A percentile compares a stretch with the other conserved stretches of the same genome.
These are phyloP conservation scores for Latheticus oryzae DNA, from an alignment of 2,888 invertebrate species.

Conservation along the genomic window DNA sequence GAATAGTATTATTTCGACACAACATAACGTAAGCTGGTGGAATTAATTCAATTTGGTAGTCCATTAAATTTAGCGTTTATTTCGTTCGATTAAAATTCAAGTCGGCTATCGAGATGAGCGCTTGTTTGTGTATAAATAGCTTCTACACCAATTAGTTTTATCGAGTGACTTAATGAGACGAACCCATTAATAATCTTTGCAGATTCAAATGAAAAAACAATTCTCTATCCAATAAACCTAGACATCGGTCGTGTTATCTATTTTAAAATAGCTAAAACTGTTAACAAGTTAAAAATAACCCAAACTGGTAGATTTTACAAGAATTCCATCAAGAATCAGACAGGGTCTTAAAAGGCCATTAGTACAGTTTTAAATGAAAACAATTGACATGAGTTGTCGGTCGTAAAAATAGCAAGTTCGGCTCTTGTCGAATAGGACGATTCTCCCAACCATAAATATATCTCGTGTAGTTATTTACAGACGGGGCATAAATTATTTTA, in stretches of 20 bases:
- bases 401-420: conserved; percentile 42
- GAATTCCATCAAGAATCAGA: conserved; percentile 36
- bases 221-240: conserved; percentile 30
- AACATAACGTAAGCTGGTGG: conserved; percentile 19
- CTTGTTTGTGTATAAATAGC: conserved; percentile 40
- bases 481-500: conserved; percentile 59
- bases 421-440: conserved; percentile 42
- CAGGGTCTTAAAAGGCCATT: conserved; percentile 21
- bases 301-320: conserved; percentile 13
- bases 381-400: conserved; percentile 41
- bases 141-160: conserved; percentile 40
- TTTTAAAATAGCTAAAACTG: conserved; percentile 39
- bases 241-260: conserved; percentile 44
- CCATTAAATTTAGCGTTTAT: conserved; percentile 41
- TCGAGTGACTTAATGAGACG: conserved; percentile 37
- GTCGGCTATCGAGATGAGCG: conserved; percentile 36
- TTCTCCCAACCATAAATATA: conserved; percentile 41
- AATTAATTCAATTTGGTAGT: conserved; percentile 38
- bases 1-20: background rate
- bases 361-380: conserved; percentile 31
- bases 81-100: conserved; percentile 41
- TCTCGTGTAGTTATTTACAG: conserved; percentile 55
- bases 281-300: conserved; percentile 37
- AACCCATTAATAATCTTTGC: conserved; percentile 33
- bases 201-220: conserved; percentile 20